Evolutionary conservation across 2,888 invertebrate genomes (phyloP), one percentile per base, ranked within the genome.

Genomic region (Epinotia nisella): DNA sequence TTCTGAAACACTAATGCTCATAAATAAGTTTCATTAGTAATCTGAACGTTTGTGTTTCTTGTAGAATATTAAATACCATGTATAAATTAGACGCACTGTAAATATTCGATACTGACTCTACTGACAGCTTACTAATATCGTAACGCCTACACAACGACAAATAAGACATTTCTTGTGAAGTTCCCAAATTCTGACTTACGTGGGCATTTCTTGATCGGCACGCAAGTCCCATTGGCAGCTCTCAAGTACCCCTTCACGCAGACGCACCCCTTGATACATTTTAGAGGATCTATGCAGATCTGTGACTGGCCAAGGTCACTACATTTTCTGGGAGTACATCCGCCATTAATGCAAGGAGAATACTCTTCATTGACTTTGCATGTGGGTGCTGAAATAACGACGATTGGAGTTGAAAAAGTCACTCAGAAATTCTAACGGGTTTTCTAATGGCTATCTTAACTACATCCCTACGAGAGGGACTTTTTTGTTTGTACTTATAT

Each of bases 261-360:
- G 5, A 83, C 41, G 58, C 87, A 87, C 0, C 86, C 87, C 21
- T 80, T 77, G 11, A 75, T 78, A 55, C 87, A 87, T 35, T n/a
- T 3, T n/a, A 76, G 74, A 0, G 79, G 74, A 15, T 78, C 56
- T 1, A 81, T 51, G 69, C 86, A 87, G 2, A 78, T 77, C 2
- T 83, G 71, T 13, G 76, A 75, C 21, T 76, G 71, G 0, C 82
- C 83, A 17, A 81, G 66, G 74, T 86, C 80, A 0, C 82, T 79
- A 74, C 87, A 87, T 51, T 82, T 83, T 72, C 77, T 79, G 0
- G 78, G 70, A 24, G 74, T 62, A 76, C 87, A 87, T 19, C 83
- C 82, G 9, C 81, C 81, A 29, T 87, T 81, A 13, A 76, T 79
- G 59, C 86, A 87, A 0, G 78, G 70, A 0, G 82, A 82, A 41